Evolutionary conservation across 2,797 vertebrate species (phyloP).

Genomic region (Atherinosoma microstoma): DNA sequence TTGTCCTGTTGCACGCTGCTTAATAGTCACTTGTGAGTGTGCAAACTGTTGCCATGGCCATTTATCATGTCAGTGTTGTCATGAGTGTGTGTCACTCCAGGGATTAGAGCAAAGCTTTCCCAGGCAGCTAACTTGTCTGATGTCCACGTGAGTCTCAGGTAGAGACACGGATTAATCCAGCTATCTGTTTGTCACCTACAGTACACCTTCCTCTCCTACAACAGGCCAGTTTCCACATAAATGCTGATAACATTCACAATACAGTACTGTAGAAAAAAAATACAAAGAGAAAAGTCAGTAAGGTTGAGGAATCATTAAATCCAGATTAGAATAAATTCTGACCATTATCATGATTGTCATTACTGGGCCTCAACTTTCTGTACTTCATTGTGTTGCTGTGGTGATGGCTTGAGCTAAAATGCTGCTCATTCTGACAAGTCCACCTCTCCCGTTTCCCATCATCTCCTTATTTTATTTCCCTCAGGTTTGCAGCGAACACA

Average conservation of each 20-base stretch:
- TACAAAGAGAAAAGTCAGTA: too few species aligned
- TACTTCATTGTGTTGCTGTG: constrained; percentile 40
- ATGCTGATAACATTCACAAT: neutral
- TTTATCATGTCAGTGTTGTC: constrained; percentile 63
- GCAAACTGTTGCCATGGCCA: constrained; percentile 40
- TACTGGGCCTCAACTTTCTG: neutral
- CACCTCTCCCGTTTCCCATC: neutral
- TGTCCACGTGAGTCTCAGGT: constrained; percentile 64
- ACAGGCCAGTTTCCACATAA: constrained; percentile 5
- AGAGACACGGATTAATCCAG: constrained; percentile 64
- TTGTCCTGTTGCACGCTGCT: neutral
- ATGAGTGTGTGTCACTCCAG: constrained; percentile 58
- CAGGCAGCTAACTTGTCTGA: constrained; percentile 71
- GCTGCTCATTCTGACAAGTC: constrained; percentile 35
- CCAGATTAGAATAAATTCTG: neutral
- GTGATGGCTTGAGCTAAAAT: constrained; percentile 30
- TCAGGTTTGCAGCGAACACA: constrained; percentile 26
- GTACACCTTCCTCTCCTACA: constrained; percentile 35
- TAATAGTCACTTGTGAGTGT: constrained; percentile 24
- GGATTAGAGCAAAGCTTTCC: constrained; percentile 73
- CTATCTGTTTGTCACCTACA: constrained; percentile 39
- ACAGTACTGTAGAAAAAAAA: neutral
- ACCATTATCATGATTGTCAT: neutral
- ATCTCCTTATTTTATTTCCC: constrained; percentile 13
- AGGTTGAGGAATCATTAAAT: neutral